Base-by-base conservation (phyloP, 2,888 invertebrate species). In the Mesoligia furuncula region DNA sequence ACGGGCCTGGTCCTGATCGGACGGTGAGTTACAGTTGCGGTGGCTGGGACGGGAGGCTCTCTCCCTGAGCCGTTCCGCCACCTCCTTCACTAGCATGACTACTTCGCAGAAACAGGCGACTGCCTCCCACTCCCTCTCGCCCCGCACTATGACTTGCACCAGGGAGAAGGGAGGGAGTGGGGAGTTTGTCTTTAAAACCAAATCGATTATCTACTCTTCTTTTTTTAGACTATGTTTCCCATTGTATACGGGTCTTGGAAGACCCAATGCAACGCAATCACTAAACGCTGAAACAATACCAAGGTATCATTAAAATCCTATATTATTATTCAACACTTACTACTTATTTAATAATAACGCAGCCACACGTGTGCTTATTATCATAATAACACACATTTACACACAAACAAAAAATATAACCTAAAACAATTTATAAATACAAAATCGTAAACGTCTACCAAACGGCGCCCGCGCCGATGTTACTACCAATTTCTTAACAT, bases 401-500 rank as follows among this genome's bases (percentile, higher is more conserved):
- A 76, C 15, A 61, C 69, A 85, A 81, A 81, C 65, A 71, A 73
- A 76, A 76, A 66, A 74, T 69, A 77, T 64, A 75, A 86, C 76
- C 79, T 74, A 73, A 83, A 83, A 74, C 75, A 73, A 77, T 82
- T 66, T 79, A 81, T 68, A 77, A 67, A 75, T 24, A 80, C 67
- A 74, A 83, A 83, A 76, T 69, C 70, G 45, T 84, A 79, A 81
- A 85, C 45, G n/a, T 73, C 64, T 36, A 54, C 59, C 0, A 68
- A 81, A 79, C 51, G 66, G 74, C 74, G 67, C 59, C 42, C 61
- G 67, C 67, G 67, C 42, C 48, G 36, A 79, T 77, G 62, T 80
- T 78, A 87, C 77, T 77, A 83, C 79, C 84, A 85, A 88, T 87
- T 90, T 90, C 85, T 77, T 87, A 86, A 79, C 87, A 88, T 87